These are phyloP conservation scores for Actenoides hombroni DNA, from an alignment of 2,113 vertebrate species.

Conservation along the genomic window DNA sequence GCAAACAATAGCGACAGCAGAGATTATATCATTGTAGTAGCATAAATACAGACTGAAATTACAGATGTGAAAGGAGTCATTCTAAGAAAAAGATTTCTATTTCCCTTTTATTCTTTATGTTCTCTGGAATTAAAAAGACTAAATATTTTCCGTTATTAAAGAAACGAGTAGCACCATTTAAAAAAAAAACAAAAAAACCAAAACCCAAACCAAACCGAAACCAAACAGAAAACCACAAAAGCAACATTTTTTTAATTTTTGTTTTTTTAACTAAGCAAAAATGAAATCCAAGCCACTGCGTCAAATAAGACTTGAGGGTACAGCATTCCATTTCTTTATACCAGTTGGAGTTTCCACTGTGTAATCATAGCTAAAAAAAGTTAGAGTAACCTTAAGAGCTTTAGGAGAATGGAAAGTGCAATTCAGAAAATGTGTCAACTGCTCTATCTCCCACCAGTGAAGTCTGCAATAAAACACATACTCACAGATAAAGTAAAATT, in stretches of 20 bases:
- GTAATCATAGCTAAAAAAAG: not conserved
- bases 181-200: not conserved
- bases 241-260: not conserved
- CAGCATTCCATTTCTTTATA: not conserved
- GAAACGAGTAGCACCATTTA: not conserved
- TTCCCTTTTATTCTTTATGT: not conserved
- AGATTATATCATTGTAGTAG: not conserved
- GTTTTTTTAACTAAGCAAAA: conserved; percentile 2
- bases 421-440: not conserved
- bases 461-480: not conserved
- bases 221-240: not conserved
- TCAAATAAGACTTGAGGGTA: not conserved
- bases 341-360: not conserved
- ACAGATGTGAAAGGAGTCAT: not conserved
- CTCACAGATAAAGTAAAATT: not conserved
- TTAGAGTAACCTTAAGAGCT: not conserved
- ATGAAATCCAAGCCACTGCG: not conserved
- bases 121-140: conserved; percentile 8
- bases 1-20: not conserved
- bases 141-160: not conserved
- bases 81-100: not conserved
- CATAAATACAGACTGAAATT: conserved; percentile 9
- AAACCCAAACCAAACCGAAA: no score
- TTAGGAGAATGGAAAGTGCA: not conserved
- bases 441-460: not conserved